These are phyloP conservation scores for Haliclona indistincta DNA, from an alignment of 37 sponge, comb jelly and placozoan species.

Conservation along the genomic window DNA sequence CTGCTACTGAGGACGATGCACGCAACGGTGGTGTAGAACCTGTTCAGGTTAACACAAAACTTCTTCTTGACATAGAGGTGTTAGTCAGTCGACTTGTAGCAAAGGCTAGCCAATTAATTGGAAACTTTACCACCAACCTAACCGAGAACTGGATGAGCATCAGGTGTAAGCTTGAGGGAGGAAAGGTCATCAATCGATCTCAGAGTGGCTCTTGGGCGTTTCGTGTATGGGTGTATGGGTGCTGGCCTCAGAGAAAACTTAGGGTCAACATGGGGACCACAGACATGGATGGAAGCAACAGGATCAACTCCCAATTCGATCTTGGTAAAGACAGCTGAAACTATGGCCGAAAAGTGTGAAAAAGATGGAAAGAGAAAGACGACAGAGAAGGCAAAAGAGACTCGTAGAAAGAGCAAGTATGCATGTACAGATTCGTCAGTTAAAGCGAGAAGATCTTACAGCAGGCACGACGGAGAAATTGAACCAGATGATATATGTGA, in stretches of 20 bases:
- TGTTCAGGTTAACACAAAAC: too few species aligned
- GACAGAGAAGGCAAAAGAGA: background rate
- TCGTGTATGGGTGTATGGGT: slow-evolving; percentile 12
- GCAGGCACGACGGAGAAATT: too few species aligned
- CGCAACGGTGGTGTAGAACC: too few species aligned
- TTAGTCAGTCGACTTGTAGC: too few species aligned
- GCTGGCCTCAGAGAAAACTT: slow-evolving; percentile 28
- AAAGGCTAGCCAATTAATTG: too few species aligned
- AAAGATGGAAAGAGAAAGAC: slow-evolving; percentile 15
- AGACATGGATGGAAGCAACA: background rate
- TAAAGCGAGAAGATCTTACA: too few species aligned
- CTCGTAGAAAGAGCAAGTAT: too few species aligned
- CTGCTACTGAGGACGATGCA: too few species aligned
- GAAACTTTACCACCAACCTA: slow-evolving; percentile 31
- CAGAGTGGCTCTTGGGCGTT: slow-evolving; percentile 32
- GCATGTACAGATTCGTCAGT: too few species aligned
- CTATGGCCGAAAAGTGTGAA: background rate
- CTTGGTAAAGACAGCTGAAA: background rate
- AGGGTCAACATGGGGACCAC: slow-evolving; percentile 12
- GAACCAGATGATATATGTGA: too few species aligned
- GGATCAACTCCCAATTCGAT: background rate
- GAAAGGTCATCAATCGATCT: slow-evolving; percentile 22
- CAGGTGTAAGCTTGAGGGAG: slow-evolving; percentile 33
- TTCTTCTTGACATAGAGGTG: too few species aligned
- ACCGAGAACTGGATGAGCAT: slow-evolving; percentile 32